Base-by-base conservation (phyloP, 2,888 invertebrate genomes). In the Pristionchus entomophagus region DNA sequence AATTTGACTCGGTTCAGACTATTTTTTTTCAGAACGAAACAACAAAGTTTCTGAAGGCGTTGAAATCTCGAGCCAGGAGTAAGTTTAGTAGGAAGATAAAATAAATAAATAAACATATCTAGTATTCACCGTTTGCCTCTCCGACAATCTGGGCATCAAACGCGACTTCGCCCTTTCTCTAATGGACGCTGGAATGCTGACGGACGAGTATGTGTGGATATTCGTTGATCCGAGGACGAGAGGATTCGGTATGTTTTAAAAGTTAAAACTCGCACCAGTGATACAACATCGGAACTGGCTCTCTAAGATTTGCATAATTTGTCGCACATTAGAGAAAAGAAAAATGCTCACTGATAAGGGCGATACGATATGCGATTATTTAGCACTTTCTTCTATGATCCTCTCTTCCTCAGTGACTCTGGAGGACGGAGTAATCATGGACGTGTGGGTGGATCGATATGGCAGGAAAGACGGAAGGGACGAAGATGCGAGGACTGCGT, bases 121-220 rank as follows among this genome's bases (percentile, higher is more conserved):
- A 89, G 89, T 89, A 17, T 88, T 89, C 77, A 86, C 88, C 17
- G 80, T 87, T 26, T 89, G 89, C 78, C 86, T 88, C 29, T 86
- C 86, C 29, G 88, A 89, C 32, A 86, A 85, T 10, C 12, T 41
- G 26, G 53, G 53, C 17, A 41, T 82, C 29, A 86, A 82, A 38
- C 38, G 82, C 6, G 56, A 73, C 14, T 86, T 87, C 35, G 85
- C 88, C 49, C 49, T 89, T 10, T 87, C 89, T 6, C 88, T 89
- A 2, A 86, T 56, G 87, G 91, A 91, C 56, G 88, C 86, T 14
- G 89, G 84, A 6, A 86, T 89, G 86, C 80, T 89, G 45, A 91
- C 87, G 1, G 90, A 91, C 45, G 92, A 92, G 12, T 92, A 90
- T 86, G 91, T 91, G 5, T 92, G 89, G 86, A 83, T 91, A 2